Evolutionary conservation across 53 echinoderm and acorn worm species (phyloP).

Genomic region (Pentamera pediparva): DNA sequence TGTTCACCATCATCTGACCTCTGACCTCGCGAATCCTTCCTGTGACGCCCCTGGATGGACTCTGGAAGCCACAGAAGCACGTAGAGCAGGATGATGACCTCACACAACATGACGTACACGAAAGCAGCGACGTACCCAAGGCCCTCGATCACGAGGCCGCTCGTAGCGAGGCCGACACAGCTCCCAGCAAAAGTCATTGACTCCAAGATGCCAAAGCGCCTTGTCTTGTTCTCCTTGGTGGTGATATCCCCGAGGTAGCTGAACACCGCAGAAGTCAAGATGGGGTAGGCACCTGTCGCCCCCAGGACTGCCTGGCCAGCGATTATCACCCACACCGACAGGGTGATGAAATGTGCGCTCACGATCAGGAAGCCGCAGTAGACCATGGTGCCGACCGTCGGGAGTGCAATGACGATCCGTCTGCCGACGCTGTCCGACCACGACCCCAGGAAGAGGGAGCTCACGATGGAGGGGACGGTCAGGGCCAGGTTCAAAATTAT

Average conservation of each 20-base stretch:
- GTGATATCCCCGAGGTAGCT: slow-evolving; percentile 94
- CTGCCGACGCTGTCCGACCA: slow-evolving; percentile 94
- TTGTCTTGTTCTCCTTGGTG: slow-evolving; percentile 51
- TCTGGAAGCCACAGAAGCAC: slow-evolving; percentile 66
- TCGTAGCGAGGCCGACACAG: slow-evolving; percentile 66
- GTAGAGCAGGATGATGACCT: slow-evolving; percentile 56
- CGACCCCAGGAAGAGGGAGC: slow-evolving; percentile 72
- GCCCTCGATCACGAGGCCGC: slow-evolving; percentile 81
- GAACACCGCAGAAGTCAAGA: slow-evolving; percentile 73
- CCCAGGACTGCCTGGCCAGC: slow-evolving; percentile 75
- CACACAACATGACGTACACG: slow-evolving; percentile 70
- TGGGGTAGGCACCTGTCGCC: slow-evolving; percentile 66
- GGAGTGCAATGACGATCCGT: slow-evolving; percentile 62
- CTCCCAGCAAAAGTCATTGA: slow-evolving; percentile 89
- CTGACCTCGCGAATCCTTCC: slow-evolving; percentile 25
- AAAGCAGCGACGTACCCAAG: slow-evolving; percentile 75
- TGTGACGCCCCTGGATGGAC: slow-evolving; percentile 36
- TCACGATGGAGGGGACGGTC: slow-evolving; percentile 57
- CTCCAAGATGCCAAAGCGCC: slow-evolving; percentile 83
- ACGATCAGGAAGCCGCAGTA: slow-evolving; percentile 65
- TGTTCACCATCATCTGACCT: slow-evolving; percentile 45
- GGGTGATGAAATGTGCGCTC: slow-evolving; percentile 44
- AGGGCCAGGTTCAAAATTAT: slow-evolving; percentile 72
- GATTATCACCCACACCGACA: slow-evolving; percentile 64
- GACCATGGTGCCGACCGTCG: slow-evolving; percentile 61